phyloP scores from a whole-genome alignment of 1,140 invertebrate species.

The Cyrtorhinus lividipennis region DNA sequence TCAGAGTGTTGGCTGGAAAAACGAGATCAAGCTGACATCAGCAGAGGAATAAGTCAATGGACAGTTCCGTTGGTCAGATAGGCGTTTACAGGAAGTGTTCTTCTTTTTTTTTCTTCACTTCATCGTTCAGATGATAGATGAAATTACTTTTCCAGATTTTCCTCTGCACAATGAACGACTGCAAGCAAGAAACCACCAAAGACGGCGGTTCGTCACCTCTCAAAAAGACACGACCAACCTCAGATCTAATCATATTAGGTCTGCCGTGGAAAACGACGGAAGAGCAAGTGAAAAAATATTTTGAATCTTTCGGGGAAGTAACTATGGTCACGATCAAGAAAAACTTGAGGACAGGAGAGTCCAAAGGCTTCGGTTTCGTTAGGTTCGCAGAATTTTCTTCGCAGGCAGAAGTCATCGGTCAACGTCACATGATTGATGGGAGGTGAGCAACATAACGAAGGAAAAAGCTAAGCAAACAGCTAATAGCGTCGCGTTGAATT shows the following conservation, averaged over 20 bases:
- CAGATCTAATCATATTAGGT: conserved; percentile 90
- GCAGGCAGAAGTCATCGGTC: conserved; percentile 43
- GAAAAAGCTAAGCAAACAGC: too few relatives aligned
- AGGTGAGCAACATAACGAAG: too few relatives aligned
- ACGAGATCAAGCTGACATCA: conserved; percentile 23
- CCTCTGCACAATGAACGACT: conserved; percentile 45
- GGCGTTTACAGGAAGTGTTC: too few relatives aligned
- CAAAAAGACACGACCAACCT: conserved; percentile 84
- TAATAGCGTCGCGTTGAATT: too few relatives aligned
- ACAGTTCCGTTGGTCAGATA: conserved; percentile 1
- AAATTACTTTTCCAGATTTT: conserved; percentile 11
- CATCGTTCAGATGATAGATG: too few relatives aligned
- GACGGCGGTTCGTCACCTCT: conserved; percentile 75
- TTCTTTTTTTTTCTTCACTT: too few relatives aligned
- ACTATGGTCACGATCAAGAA: conserved; percentile 79
- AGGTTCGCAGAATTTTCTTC: conserved; percentile 55
- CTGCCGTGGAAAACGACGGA: conserved; percentile 95
- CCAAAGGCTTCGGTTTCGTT: conserved; percentile 72
- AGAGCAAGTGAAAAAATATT: conserved; percentile 86
- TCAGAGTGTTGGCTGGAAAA: conserved; percentile 58
- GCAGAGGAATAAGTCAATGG: conserved; percentile 17
- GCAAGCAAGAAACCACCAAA: conserved; percentile 90
- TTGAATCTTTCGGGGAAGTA: conserved; percentile 90
- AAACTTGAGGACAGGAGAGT: conserved; percentile 56
- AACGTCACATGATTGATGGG: conserved; percentile 60